Conservation (phyloP, 1,140 invertebrate species). For the Eubasilissa regina region DNA sequence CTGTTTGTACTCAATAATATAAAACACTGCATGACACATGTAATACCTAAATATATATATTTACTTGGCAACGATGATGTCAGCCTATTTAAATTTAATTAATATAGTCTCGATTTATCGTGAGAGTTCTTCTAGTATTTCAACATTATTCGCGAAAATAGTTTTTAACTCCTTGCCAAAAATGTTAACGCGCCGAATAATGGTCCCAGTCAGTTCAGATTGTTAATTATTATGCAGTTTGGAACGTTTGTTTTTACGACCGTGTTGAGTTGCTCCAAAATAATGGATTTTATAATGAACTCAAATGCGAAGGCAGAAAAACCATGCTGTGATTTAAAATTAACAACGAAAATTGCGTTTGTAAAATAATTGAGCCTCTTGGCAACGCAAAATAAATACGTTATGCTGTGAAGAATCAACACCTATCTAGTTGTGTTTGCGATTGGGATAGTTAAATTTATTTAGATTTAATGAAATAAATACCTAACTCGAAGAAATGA, state of each 20-base stretch:
- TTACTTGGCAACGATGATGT: conserved; percentile 13
- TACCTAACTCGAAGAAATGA: no score
- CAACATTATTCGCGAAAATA: not conserved
- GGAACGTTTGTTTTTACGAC: conserved; percentile 20
- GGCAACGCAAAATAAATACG: not conserved
- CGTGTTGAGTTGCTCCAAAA: not conserved
- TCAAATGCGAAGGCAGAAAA: conserved; percentile 12
- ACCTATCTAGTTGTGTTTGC: not conserved
- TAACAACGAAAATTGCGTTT: conserved; percentile 22
- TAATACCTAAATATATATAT: not conserved
- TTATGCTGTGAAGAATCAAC: not conserved
- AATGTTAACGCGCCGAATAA: conserved; percentile 7
- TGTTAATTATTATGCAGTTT: conserved; percentile 30
- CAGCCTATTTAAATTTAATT: conserved; percentile 18
- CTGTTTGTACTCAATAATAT: no score
- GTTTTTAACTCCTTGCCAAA: conserved; percentile 10
- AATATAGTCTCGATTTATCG: conserved; percentile 16
- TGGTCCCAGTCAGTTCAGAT: not conserved
- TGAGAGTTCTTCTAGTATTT: conserved; percentile 3
- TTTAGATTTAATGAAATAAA: no score
- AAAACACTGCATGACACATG: no score
- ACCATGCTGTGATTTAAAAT: conserved; percentile 26
- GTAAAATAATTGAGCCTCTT: conserved; percentile 18
- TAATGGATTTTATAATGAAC: conserved; percentile 30
- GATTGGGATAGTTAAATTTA: no score